Evolutionary conservation across 1,140 invertebrate species (phyloP).

Genomic region (Bombus polaris): DNA sequence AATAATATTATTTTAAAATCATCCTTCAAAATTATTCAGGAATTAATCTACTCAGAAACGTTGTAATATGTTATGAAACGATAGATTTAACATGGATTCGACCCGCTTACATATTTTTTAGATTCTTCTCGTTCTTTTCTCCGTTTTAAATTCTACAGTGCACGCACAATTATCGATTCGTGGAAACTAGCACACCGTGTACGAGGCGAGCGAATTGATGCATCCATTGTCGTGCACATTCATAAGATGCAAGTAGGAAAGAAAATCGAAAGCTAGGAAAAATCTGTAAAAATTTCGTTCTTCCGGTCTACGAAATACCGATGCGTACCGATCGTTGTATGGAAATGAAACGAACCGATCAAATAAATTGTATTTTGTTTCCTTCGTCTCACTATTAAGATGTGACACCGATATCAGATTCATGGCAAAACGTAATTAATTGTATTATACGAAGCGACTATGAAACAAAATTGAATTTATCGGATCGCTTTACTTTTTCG

Average conservation of each 20-base stretch:
- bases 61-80: too few relatives aligned
- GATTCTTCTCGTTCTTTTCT: not conserved
- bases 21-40: too few relatives aligned
- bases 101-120: not conserved
- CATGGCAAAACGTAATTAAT: not conserved
- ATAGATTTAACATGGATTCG: not conserved
- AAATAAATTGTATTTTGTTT: slow-evolving; percentile 20
- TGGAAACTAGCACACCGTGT: slow-evolving; percentile 21
- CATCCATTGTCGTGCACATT: not conserved
- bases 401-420: not conserved
- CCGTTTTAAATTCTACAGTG: slow-evolving; percentile 13
- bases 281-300: not conserved
- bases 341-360: not conserved
- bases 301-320: not conserved
- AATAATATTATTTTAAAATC: too few relatives aligned
- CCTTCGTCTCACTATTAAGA: slow-evolving; percentile 28
- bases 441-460: too few relatives aligned
- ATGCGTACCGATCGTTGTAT: not conserved
- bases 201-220: slow-evolving; percentile 22
- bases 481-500: not conserved
- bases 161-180: slow-evolving; percentile 42
- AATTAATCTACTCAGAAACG: too few relatives aligned
- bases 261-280: not conserved
- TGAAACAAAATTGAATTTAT: slow-evolving; percentile 4
- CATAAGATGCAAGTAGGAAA: not conserved